Conservation (phyloP, 2,888 invertebrate species). For the Tenthredo amoena region DNA sequence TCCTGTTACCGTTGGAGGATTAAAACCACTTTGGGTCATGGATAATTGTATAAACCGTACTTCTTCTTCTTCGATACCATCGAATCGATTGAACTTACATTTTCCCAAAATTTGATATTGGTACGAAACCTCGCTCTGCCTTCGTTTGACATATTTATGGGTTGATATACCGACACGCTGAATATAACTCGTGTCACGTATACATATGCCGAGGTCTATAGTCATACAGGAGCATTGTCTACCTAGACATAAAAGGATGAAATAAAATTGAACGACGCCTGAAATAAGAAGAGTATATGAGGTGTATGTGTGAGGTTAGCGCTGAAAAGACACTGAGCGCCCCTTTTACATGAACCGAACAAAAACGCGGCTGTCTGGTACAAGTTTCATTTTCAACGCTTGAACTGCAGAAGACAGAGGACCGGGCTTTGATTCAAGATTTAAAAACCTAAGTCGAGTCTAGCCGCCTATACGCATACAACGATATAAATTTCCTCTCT, state of each 20-base stretch:
- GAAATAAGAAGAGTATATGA: conserved; percentile 19
- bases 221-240: conserved; percentile 43
- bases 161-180: conserved; percentile 7
- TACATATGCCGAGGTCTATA: not conserved
- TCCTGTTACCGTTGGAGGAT: not conserved
- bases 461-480: not conserved
- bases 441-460: conserved; percentile 16
- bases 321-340: conserved; percentile 28
- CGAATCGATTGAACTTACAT: not conserved
- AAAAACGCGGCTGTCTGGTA: conserved; percentile 47
- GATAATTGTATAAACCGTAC: not conserved
- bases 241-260: conserved; percentile 48
- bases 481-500: conserved; percentile 14
- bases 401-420: conserved; percentile 47
- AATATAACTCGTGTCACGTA: conserved; percentile 41
- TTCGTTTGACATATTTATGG: not conserved
- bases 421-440: conserved; percentile 24
- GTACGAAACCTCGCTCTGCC: not conserved
- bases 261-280: conserved; percentile 33
- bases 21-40: not conserved
- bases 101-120: not conserved
- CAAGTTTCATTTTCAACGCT: conserved; percentile 51
- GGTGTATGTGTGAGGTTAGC: conserved; percentile 9
- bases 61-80: not conserved
- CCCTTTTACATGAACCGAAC: conserved; percentile 51